These are phyloP conservation scores for Acanthoscelides obtectus DNA, from an alignment of 2,888 invertebrate genomes.

Conservation along the genomic window DNA sequence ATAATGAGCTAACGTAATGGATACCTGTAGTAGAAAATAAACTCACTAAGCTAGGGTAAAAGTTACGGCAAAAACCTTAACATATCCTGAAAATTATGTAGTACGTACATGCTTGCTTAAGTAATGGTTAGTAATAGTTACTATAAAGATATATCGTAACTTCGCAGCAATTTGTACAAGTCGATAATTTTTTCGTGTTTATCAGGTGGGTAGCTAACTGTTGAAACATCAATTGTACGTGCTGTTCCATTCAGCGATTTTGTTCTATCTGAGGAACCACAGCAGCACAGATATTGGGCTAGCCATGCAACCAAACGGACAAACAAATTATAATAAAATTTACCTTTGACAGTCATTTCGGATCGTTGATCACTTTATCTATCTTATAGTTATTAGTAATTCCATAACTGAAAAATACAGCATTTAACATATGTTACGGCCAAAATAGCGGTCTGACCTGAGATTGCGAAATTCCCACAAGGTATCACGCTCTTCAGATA, in stretches of 20 bases:
- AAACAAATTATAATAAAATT: too few species aligned
- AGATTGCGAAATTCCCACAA: too few species aligned
- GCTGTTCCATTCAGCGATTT: not conserved
- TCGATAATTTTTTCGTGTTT: not conserved
- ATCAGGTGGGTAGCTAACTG: not conserved
- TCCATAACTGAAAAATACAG: too few species aligned
- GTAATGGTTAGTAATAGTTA: not conserved
- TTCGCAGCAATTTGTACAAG: not conserved
- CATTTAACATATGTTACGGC: too few species aligned
- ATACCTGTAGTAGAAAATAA: not conserved
- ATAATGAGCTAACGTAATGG: not conserved
- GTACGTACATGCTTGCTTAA: not conserved
- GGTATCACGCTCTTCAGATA: too few species aligned
- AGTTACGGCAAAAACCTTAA: not conserved
- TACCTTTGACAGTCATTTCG: too few species aligned
- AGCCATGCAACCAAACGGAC: too few species aligned
- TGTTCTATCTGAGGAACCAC: too few species aligned
- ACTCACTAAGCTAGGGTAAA: not conserved
- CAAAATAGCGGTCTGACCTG: too few species aligned
- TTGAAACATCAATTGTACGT: not conserved
- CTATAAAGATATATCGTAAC: not conserved
- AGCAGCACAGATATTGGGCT: too few species aligned
- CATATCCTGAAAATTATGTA: not conserved
- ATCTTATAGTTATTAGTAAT: too few species aligned
- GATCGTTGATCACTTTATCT: too few species aligned